Conservation (phyloP, 2,888 invertebrate genomes). For the Plebejus melissa region DNA sequence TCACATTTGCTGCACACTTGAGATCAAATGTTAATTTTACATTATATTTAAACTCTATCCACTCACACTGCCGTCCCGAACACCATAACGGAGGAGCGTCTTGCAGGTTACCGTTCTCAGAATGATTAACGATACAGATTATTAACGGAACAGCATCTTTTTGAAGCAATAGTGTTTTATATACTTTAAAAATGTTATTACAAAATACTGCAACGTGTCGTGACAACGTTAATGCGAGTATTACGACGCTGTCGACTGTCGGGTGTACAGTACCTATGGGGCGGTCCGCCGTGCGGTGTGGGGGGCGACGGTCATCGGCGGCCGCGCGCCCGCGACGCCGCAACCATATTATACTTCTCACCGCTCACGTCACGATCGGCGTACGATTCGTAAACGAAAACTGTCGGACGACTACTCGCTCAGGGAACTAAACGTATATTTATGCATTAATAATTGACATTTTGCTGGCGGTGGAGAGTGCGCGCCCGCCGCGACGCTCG, state of each 20-base stretch:
- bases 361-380: conserved; percentile 38
- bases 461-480: conserved; percentile 18
- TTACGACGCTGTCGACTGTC: background rate
- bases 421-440: conserved; percentile 32
- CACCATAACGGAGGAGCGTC: conserved; percentile 1
- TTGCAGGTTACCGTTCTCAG: background rate
- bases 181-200: background rate
- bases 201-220: background rate
- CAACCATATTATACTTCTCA: conserved; percentile 77
- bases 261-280: background rate
- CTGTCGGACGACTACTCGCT: conserved; percentile 21
- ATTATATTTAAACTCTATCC: conserved; percentile 70
- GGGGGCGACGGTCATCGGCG: conserved; percentile 49
- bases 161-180: background rate
- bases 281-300: conserved; percentile 36
- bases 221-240: background rate
- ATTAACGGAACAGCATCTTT: background rate
- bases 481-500: conserved; percentile 6
- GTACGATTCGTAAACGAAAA: conserved; percentile 25
- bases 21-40: conserved; percentile 78
- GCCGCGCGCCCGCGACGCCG: conserved; percentile 35
- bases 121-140: background rate
- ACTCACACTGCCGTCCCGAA: conserved; percentile 52
- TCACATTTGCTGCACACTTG: conserved; percentile 77
- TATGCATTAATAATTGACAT: conserved; percentile 50